Base-by-base conservation (phyloP, 1,140 invertebrate species). In the Papilio xuthus region DNA sequence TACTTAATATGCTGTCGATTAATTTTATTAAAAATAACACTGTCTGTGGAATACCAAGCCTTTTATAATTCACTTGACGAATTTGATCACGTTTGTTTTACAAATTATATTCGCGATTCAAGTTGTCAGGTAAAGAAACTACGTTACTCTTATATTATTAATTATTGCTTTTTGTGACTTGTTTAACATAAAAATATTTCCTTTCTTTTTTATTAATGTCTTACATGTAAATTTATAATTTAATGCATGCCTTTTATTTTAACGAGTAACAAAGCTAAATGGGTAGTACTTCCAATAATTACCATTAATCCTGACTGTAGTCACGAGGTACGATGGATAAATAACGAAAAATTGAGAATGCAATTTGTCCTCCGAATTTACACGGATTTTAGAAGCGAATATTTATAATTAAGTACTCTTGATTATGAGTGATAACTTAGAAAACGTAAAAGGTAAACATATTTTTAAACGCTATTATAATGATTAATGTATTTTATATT, bases 1-100 rank as follows among this genome's bases (percentile, higher is more conserved):
- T 75, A 20, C 32, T 75, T 75, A 75, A 75, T 37, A 75, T 53
- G 50, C 73, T 4, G 60, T 60, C 73, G 26, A 75, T 75, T 53
- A 75, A 60, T 56, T 75, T 75, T 75, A 50, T 73, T 73, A 10
- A 26, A 73, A 73, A 73, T 73, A 73, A 73, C 42, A 50, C 20
- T 73, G 42, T 73, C 23, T 23, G 44, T 23, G 42, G 44, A 73
- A 47, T 73, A 73, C n/a, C 23, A 47, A 28, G 23, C 15, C 42
- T 28, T n/a, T 75, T 75, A 60, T 75, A 56, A 75, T 75, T 60
- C 73, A 32, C 73, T 75, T 56, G 73, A 75, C 73, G 50, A 56
- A 20, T 75, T 60, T 37, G 18, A 56, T 41, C 73, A 75, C 50
- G 47, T 53, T 75, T 60, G 50, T 75, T 75, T 75, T 75, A 75